These are phyloP conservation scores for Oxygymnocypris stewartii DNA, from an alignment of 2,113 vertebrate species.

Conservation along the genomic window DNA sequence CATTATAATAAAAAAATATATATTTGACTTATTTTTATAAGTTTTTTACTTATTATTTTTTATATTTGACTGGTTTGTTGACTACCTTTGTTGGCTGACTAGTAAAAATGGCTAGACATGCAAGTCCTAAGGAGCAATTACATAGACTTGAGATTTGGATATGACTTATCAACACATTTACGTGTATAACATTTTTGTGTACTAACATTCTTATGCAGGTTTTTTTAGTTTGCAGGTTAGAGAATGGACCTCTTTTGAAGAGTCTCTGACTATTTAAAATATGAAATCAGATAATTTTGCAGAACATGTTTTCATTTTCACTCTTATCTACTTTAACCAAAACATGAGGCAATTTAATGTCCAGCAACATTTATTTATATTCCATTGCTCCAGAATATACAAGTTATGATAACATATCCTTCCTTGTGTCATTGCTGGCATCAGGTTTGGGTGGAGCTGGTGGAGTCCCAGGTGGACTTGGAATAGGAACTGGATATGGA, in stretches of 20 bases:
- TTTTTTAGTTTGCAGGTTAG: not conserved
- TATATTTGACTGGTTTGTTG: not conserved
- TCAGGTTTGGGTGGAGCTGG: slow-evolving; percentile 42
- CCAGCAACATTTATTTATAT: not conserved
- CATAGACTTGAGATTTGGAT: not conserved
- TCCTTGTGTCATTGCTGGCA: not conserved
- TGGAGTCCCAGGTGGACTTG: slow-evolving; percentile 37
- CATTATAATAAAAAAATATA: not conserved
- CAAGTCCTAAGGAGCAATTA: not conserved
- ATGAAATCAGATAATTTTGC: not conserved
- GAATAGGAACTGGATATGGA: slow-evolving; percentile 32
- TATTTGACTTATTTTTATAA: no score
- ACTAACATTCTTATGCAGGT: not conserved
- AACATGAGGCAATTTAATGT: no score
- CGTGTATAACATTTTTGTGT: not conserved
- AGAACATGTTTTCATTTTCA: not conserved
- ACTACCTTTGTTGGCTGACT: not conserved
- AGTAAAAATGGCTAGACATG: not conserved
- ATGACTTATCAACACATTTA: not conserved
- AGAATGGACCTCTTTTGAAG: not conserved
- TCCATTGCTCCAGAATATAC: not conserved
- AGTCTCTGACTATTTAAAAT: not conserved
- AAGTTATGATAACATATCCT: not conserved
- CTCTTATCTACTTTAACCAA: no score
- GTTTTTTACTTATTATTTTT: no score